Conservation (phyloP, 2,797 vertebrate genomes). For the Hipposideros larvatus region DNA sequence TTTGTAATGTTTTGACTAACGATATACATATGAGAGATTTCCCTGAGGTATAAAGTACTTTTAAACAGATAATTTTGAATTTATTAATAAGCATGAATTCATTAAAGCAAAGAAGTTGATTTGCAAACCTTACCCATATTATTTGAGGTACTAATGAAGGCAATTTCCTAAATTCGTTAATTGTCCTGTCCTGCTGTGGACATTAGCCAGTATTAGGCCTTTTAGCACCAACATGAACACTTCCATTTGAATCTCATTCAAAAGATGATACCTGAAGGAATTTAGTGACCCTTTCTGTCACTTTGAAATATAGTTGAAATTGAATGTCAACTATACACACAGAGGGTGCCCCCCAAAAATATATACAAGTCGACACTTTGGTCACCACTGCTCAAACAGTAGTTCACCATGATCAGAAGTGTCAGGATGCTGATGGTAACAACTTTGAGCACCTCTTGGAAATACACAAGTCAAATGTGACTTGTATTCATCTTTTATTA, state of each 20-base stretch:
- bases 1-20: slow-evolving; percentile 24
- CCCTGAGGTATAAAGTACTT: neutral
- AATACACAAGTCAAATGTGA: no score
- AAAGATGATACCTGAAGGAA: slow-evolving; percentile 64
- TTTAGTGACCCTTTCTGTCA: neutral
- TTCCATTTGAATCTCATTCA: slow-evolving; percentile 67
- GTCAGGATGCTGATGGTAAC: no score
- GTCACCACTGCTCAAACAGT: no score
- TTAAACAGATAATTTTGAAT: neutral
- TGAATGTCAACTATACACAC: no score
- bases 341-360: no score
- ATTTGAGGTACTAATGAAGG: neutral
- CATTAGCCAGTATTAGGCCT: neutral
- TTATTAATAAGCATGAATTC: slow-evolving; percentile 40
- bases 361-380: no score
- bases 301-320: neutral
- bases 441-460: no score
- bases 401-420: no score
- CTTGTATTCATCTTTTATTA: no score
- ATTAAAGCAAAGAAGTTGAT: neutral
- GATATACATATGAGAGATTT: neutral
- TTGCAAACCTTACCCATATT: neutral
- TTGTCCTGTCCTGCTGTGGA: slow-evolving; percentile 38
- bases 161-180: slow-evolving; percentile 9
- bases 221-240: slow-evolving; percentile 19